Evolutionary conservation across 2,113 vertebrate genomes (phyloP).

Genomic region (Grammatotria lemairii): DNA sequence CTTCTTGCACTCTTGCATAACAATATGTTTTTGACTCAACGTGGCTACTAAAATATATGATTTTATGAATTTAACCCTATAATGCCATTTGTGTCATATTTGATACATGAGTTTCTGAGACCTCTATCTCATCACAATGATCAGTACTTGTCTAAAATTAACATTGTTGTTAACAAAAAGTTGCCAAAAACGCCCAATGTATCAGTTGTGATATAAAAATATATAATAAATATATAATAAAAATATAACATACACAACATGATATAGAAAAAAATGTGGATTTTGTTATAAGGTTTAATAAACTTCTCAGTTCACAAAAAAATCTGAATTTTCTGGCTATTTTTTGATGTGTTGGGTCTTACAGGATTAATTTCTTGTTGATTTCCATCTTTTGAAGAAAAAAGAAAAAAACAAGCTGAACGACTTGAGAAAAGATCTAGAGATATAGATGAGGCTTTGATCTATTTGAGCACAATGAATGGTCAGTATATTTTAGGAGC

Average conservation of each 20-base stretch:
- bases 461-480: not conserved
- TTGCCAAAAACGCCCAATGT: not conserved
- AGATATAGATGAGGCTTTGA: not conserved
- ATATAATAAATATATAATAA: not conserved
- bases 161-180: not conserved
- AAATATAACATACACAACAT: not conserved
- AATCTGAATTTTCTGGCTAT: not conserved
- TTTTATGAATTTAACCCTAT: not conserved
- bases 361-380: not conserved
- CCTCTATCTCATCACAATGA: not conserved
- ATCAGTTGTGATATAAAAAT: rapidly evolving
- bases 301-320: not conserved
- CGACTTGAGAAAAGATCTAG: not conserved
- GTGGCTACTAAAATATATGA: not conserved
- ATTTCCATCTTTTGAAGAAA: not conserved
- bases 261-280: not conserved
- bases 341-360: not conserved
- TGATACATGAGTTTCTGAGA: not conserved
- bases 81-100: not conserved
- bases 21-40: not conserved
- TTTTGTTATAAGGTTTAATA: not conserved
- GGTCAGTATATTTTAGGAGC: not conserved
- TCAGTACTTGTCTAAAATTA: not conserved
- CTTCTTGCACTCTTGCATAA: not conserved
- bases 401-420: not conserved